Base-by-base conservation (phyloP, 2,888 invertebrate species). In the Petrolisthes manimaculis region DNA sequence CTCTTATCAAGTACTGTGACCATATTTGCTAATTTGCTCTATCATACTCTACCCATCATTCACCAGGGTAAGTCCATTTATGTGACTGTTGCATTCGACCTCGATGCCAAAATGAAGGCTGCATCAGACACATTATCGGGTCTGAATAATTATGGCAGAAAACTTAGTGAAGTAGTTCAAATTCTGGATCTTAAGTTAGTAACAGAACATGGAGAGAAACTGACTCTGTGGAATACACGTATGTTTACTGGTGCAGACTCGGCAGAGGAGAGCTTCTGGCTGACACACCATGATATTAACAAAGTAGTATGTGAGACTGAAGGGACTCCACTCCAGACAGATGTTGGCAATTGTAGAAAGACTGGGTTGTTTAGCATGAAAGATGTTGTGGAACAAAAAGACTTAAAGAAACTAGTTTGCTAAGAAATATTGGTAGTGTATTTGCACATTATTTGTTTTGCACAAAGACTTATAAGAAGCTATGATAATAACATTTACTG, bases 251-350 rank as follows among this genome's bases (percentile, higher is more conserved):
- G 80, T 14, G 80, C 83, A 4, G 21, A 24, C 12, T 83, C 89
- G 18, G 74, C 90, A 21, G 69, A 67, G 3, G 89, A 89, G 53
- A 90, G 90, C 53, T 90, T 90, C 75, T 89, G 89, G 90, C n/a
- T 67, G 56, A 89, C 89, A 37, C 81, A 88, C 51, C 37, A 83
- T 69, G 61, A 56, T 67, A 69, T 90, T 3, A 89, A 89, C 24
- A 82, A 69, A 54, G 83, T 90, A 18, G 77, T 54, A 6, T n/a
- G 82, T 54, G 71, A 71, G 24, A 51, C 54, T 18, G 74, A 83
- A 6, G 82, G 82, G 21, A n/a, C 21, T 0, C 82, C 78, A 51
- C 54, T 82, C 78, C 75, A 86, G 55, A 89, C 85, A 24, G 69
- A 77, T 55, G 24, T 82, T n/a, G 37, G 54, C 18, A 37, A 24